These are phyloP conservation scores for Oplegnathus fasciatus DNA, from an alignment of 2,113 vertebrate species.

Conservation along the genomic window DNA sequence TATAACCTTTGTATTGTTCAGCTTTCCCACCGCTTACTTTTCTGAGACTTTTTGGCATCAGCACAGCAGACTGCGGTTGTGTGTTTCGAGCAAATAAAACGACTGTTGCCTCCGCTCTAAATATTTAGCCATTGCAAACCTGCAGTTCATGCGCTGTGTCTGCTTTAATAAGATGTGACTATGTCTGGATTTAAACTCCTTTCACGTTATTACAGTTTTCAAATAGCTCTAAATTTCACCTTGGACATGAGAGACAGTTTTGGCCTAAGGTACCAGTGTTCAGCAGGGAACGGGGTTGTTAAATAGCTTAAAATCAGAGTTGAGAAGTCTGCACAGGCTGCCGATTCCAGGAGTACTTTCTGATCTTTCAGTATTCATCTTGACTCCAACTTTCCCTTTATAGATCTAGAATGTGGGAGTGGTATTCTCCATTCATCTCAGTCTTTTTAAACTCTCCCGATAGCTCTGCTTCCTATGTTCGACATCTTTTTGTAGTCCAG, in stretches of 20 bases:
- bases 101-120: constrained; percentile 68
- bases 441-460: constrained; percentile 47
- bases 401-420: constrained; percentile 56
- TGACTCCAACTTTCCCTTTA: constrained; percentile 59
- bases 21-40: constrained; percentile 50
- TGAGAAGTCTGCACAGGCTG: constrained; percentile 51
- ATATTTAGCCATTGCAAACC: constrained; percentile 71
- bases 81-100: constrained; percentile 68
- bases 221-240: constrained; percentile 51
- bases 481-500: constrained; percentile 49
- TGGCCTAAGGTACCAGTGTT: constrained; percentile 55
- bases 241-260: constrained; percentile 51
- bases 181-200: constrained; percentile 63
- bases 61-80: constrained; percentile 50
- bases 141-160: constrained; percentile 60
- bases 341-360: constrained; percentile 51
- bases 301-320: constrained; percentile 65
- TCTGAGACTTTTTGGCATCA: constrained; percentile 57
- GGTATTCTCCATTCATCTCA: constrained; percentile 55
- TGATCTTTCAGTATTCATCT: constrained; percentile 58
- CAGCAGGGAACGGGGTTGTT: constrained; percentile 62
- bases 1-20: constrained; percentile 57
- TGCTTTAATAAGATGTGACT: constrained; percentile 70
- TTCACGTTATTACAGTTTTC: constrained; percentile 63
- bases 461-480: constrained; percentile 64